These are phyloP conservation scores for Monarcha castaneiventris DNA, from an alignment of 2,113 vertebrate species.

Conservation along the genomic window DNA sequence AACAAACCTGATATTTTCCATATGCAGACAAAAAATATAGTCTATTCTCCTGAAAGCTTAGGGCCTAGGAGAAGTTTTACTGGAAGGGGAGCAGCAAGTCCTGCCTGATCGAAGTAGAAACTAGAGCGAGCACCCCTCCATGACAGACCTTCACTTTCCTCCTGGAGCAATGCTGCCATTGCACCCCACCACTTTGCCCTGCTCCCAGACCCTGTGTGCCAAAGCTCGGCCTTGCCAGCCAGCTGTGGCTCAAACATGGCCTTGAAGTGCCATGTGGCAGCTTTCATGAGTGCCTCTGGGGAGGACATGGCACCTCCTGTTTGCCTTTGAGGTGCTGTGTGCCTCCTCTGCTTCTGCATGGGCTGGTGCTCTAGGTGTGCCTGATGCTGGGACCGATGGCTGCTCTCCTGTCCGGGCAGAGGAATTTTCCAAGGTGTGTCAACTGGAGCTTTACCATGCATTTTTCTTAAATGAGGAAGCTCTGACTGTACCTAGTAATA, in stretches of 20 bases:
- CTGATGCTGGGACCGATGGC: neutral
- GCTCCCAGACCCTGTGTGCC: fast-evolving
- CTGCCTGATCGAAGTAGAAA: neutral
- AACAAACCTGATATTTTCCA: slow-evolving; percentile 52
- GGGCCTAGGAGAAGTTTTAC: neutral
- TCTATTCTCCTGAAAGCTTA: neutral
- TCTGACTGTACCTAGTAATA: neutral
- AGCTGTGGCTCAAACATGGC: neutral
- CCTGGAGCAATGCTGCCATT: neutral
- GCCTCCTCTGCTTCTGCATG: neutral
- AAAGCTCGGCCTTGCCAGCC: neutral
- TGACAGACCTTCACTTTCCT: fast-evolving
- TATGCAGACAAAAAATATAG: neutral
- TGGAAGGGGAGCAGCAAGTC: neutral
- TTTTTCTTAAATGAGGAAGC: slow-evolving; percentile 14
- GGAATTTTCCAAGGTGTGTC: slow-evolving; percentile 23
- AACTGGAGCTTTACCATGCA: neutral
- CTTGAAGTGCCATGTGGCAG: neutral
- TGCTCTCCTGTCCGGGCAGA: neutral
- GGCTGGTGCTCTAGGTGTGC: neutral
- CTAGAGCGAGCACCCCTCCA: neutral
- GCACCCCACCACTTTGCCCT: neutral
- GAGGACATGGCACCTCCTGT: neutral
- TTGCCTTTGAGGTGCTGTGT: fast-evolving
- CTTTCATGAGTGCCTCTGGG: neutral